A percentile compares a stretch with the other conserved stretches of the same genome.
Conservation (phyloP, 2,888 invertebrate species). For the Anthrax anthrax region DNA sequence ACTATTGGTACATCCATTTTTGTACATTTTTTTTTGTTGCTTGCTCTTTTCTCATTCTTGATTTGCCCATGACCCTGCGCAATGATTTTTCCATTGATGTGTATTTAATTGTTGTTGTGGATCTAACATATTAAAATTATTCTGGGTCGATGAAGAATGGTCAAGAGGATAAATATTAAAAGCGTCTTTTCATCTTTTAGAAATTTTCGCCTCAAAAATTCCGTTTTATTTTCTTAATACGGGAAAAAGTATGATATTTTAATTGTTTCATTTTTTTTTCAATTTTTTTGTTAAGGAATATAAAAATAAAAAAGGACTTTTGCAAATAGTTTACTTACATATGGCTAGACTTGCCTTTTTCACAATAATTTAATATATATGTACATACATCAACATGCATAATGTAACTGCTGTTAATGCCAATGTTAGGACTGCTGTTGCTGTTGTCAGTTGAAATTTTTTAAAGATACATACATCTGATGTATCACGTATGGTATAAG, state of each 20-base stretch:
- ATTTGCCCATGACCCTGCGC: slow-evolving; percentile 12
- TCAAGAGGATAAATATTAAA: background rate
- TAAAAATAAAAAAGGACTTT: background rate
- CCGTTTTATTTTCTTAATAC: background rate
- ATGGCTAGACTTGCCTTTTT: background rate
- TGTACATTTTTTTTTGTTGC: background rate
- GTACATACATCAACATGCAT: background rate
- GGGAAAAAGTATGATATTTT: background rate
- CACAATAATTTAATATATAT: too few relatives aligned
- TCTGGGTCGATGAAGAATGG: background rate
- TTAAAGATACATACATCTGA: too few relatives aligned
- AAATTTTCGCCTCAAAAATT: background rate
- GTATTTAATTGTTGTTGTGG: background rate
- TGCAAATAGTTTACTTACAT: background rate
- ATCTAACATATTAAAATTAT: background rate
- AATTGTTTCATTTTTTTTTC: background rate
- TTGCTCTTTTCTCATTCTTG: background rate
- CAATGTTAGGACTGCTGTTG: background rate
- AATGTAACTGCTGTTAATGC: background rate
- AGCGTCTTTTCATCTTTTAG: background rate
- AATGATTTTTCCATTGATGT: slow-evolving; percentile 12
- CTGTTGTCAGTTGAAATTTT: background rate
- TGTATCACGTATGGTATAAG: too few relatives aligned
- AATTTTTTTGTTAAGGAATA: background rate
- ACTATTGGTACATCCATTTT: too few relatives aligned